These are phyloP conservation scores for Lordiphosa andalusiaca DNA, from an alignment of 2,888 invertebrate genomes.

Conservation along the genomic window DNA sequence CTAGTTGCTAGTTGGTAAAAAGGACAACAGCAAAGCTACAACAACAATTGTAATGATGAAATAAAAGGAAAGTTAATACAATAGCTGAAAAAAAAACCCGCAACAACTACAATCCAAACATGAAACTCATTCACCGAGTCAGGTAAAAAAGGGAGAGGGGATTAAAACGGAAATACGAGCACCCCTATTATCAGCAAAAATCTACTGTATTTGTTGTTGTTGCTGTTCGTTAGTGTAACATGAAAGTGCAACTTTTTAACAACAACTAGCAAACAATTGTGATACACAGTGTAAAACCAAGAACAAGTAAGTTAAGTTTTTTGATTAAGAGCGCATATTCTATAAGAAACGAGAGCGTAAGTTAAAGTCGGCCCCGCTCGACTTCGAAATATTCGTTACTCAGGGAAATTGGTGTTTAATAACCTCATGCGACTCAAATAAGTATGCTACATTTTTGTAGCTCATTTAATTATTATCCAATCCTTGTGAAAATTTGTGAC, in stretches of 20 bases:
- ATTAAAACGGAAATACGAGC: slow-evolving; percentile 42
- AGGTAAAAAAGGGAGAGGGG: background rate
- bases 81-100: slow-evolving; percentile 37
- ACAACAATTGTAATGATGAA: slow-evolving; percentile 65
- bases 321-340: background rate
- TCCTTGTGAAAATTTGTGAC: too few species aligned
- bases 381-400: too few species aligned
- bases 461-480: too few species aligned
- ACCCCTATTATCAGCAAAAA: slow-evolving; percentile 59
- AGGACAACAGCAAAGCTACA: slow-evolving; percentile 64
- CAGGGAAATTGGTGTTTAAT: too few species aligned
- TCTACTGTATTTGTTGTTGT: slow-evolving; percentile 19
- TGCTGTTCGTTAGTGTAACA: slow-evolving; percentile 60
- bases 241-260: slow-evolving; percentile 68
- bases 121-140: slow-evolving; percentile 41
- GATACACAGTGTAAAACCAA: slow-evolving; percentile 61
- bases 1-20: slow-evolving; percentile 24
- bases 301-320: slow-evolving; percentile 28
- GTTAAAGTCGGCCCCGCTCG: too few species aligned
- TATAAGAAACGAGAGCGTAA: too few species aligned
- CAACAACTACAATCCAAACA: slow-evolving; percentile 49
- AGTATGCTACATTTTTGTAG: too few species aligned
- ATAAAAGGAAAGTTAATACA: slow-evolving; percentile 73
- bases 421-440: too few species aligned
- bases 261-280: slow-evolving; percentile 5